Conservation (phyloP, 2,113 vertebrate genomes). For the Semicossyphus pulcher region DNA sequence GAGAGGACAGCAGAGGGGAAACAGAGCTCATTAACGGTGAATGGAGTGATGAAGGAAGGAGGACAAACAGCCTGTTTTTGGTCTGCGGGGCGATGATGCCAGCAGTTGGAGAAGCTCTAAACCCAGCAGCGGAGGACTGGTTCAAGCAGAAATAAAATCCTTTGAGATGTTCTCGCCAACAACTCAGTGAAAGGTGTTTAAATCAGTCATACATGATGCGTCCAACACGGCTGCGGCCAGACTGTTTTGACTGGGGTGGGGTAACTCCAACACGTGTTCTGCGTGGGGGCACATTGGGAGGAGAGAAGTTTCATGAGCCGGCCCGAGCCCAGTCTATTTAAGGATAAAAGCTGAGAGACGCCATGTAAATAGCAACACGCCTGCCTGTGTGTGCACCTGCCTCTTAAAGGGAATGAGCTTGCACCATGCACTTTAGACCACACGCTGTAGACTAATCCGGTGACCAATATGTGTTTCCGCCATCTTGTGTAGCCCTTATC, state of each 20-base stretch:
- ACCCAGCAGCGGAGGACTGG: constrained; percentile 20
- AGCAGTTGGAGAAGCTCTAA: constrained; percentile 46
- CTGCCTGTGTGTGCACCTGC: no score
- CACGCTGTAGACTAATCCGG: no score
- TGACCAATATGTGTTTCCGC: no score
- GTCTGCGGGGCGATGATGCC: constrained; percentile 38
- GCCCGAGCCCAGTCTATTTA: no score
- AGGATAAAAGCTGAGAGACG: no score
- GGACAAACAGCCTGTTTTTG: constrained; percentile 46
- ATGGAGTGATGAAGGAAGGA: constrained; percentile 50
- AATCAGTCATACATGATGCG: background rate
- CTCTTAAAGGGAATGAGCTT: no score
- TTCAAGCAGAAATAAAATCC: constrained; percentile 40
- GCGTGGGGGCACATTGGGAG: no score
- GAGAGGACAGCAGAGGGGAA: constrained; percentile 26
- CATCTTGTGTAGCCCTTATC: no score
- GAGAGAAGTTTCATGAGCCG: no score
- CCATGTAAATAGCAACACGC: no score
- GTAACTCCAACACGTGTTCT: no score
- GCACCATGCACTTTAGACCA: no score
- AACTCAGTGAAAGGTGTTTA: constrained; percentile 1
- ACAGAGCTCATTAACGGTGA: constrained; percentile 59
- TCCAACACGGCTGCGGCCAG: background rate
- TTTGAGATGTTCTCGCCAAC: constrained; percentile 21
- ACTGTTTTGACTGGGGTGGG: background rate